Base-by-base conservation (phyloP, 2,113 vertebrate genomes). In the Trochalopteron elliotii region DNA sequence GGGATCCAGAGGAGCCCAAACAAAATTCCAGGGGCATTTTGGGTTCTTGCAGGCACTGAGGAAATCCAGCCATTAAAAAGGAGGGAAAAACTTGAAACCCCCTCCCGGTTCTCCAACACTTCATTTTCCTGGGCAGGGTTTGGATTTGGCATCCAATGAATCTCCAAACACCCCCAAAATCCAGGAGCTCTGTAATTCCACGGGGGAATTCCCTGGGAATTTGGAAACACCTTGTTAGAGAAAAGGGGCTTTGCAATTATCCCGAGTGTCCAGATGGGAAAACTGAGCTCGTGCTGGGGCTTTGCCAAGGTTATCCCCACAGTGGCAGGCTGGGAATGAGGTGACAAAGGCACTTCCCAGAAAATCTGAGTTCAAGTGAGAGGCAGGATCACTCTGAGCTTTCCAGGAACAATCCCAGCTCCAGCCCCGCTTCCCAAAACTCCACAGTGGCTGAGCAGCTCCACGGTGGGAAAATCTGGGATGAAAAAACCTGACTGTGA, bases 61-160 rank as follows among this genome's bases (percentile, higher is more conserved):
- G 74, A 94, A 96, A 89, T 71, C 60, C 75, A 59, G 72, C 40
- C 39, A 44, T 9, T 13, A 75, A 61, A 83, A 61, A 69, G 15
- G 18, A 47, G 52, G 72, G 69, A 75, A 94, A 60, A 92, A 75
- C 83, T 39, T 84, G 65, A 92, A 91, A 57, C 49, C 24, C 31
- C n/a, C 27, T 24, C 23, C 7, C 7, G 2, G 25, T 65, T 56
- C 60, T 75, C 61, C 61, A 87, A 68, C 94, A 90, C 90, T 68
- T 94, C 85, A 94, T 97, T 95, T 97, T 90, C 76, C 71, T 28
- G 49, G 86, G 55, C 83, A 84, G 53, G n/a, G 37, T 61, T 94
- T 39, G 3, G 72, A 79, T 93, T 82, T 96, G 84, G 77, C 95
- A 94, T 95, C 83, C 82, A 87, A 93, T 87, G 76, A 90, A 95